Evolutionary conservation across 2,113 vertebrate species (phyloP), one percentile per base, ranked within the genome.

Genomic region (Mormyrus iriodes): DNA sequence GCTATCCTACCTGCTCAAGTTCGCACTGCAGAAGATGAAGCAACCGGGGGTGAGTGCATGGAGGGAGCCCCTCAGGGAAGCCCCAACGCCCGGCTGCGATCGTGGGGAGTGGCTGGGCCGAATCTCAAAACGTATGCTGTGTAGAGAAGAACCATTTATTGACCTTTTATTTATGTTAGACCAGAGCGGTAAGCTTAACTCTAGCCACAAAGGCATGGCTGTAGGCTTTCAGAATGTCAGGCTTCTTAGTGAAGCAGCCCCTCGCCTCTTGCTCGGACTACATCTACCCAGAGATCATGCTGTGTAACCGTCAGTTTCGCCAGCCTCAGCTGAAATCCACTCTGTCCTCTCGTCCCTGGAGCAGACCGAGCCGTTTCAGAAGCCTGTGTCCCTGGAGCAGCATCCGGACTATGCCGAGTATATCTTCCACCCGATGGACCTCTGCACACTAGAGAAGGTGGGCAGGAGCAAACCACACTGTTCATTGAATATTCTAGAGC

Each of bases 11-110:
- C 97, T 99, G 93, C 98, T 99, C 92, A 99, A 99, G 96, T 99
- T 99, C 96, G 98, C 98, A 93, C 97, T 99, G 93, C 98, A 99
- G 95, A 99, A 99, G 96, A 99, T 99, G 98, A 99, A 99, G 93
- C 98, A 99, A 93, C 98, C 98, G 90, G 98, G 98, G 96, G 98
- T 99, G 98, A 98, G 97, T 95, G 4, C 39, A 35, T n/a, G 53
- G n/a, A 15, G 53, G 49, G 31, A 21, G 42, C 19, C 13, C 49
- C 31, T 17, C 73, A 39, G 73, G 73, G 21, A 24, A 48, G 44
- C 12, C 49, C 13, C 2, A 7, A 65, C 0, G 9, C n/a, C n/a
- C 6, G 24, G 46, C 19, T 6, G 46, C 12, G 48, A 17, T 27
- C 27, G 24, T 35, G 46, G n/a, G n/a, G 48, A 24, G 44, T 12